Evolutionary conservation across 2,113 vertebrate species (phyloP), one percentile per base, ranked within the genome.

Genomic region (Hydropotes inermis): DNA sequence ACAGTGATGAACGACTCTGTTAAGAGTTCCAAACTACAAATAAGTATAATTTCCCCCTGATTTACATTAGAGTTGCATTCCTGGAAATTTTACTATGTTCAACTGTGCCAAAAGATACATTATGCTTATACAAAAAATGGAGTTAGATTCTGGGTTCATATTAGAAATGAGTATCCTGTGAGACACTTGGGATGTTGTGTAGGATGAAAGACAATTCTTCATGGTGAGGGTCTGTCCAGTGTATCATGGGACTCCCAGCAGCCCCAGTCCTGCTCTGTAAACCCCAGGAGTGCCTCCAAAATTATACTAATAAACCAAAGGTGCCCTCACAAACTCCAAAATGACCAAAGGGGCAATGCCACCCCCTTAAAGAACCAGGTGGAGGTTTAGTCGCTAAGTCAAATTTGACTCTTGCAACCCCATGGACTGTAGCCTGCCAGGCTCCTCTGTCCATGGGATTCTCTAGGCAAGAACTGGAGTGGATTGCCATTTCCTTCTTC

Each of bases 21-120:
- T 88, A 70, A 45, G 88, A 89, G 94, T 88, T 96, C 97, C 97
- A 97, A 98, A 84, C 74, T 95, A 97, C 95, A 96, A 87, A 92
- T 95, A 96, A 97, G 96, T 90, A 97, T 94, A 93, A 96, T 97
- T 96, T 95, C 8, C 92, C 91, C 91, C 94, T 96, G 81, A 98
- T 97, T 97, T 97, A 97, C 94, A 96, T 96, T 82, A 67, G 86
- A 95, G 89, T 89, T 89, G 52, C 70, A 95, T 98, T 98, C 95
- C 92, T 98, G 96, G 93, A 98, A 97, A 94, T 97, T 97, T 88
- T 95, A 95, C 96, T 94, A 92, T 70, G 87, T 94, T 85, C 93
- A 90, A 88, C 84, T 60, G 27, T 94, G 87, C 97, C 96, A 97
- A 95, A 87, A 95, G 94, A 84, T 81, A 97, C 61, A 96, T 96